Evolutionary conservation across 2,113 vertebrate genomes (phyloP).

Genomic region (Sus scrofa): T2T-Sscrofa CM000817.6:174093501-174094000

Average conservation of each 20-base stretch:
- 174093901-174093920: background rate
- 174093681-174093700: background rate
- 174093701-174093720: slow-evolving; percentile 6
- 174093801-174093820: background rate
- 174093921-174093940: slow-evolving; percentile 6
- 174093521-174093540: background rate
- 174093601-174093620: background rate
- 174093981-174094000: background rate
- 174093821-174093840: background rate
- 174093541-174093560: background rate
- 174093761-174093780: slow-evolving; percentile 3
- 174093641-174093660: background rate
- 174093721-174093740: background rate
- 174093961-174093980: background rate
- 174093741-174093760: background rate
- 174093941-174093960: slow-evolving; percentile 9
- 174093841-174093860: background rate
- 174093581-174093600: background rate
- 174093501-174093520: background rate
- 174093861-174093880: slow-evolving; percentile 20
- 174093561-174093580: background rate
- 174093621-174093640: background rate
- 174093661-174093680: background rate
- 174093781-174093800: background rate
- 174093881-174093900: slow-evolving; percentile 47